A percentile compares a stretch with the other conserved stretches of the same genome.
Evolutionary conservation across 2,797 vertebrate species (phyloP).

Genomic region (Novumbra hubbsi): DNA sequence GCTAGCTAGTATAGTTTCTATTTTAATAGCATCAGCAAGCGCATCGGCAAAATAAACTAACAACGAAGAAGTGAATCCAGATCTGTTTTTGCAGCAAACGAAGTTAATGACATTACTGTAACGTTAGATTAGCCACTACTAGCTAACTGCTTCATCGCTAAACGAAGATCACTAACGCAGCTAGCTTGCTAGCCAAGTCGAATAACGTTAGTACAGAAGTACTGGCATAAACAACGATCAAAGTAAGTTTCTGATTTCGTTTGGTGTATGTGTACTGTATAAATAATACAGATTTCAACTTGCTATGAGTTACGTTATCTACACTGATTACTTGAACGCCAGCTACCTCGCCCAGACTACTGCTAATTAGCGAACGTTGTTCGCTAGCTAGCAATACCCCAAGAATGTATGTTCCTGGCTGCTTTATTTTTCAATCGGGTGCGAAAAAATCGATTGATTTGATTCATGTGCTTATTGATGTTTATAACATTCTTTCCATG

Average conservation of each 20-base stretch:
- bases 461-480: neutral
- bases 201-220: too few relatives aligned
- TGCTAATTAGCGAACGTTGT: neutral
- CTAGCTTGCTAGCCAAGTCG: constrained; percentile 8
- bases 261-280: neutral
- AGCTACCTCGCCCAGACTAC: neutral
- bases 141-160: neutral
- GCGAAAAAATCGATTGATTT: neutral
- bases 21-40: neutral
- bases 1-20: neutral
- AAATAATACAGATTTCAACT: neutral
- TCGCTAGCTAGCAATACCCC: neutral
- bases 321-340: neutral
- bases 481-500: neutral
- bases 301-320: neutral
- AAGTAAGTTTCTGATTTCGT: constrained; percentile 6
- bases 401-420: neutral
- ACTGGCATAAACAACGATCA: neutral
- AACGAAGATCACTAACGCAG: neutral
- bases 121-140: neutral
- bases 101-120: too few relatives aligned
- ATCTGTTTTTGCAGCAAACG: neutral
- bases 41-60: neutral
- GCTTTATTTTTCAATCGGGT: neutral
- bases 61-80: neutral